Base-by-base conservation (phyloP, 2,888 invertebrate species). In the Drosophila neonasuta region DNA sequence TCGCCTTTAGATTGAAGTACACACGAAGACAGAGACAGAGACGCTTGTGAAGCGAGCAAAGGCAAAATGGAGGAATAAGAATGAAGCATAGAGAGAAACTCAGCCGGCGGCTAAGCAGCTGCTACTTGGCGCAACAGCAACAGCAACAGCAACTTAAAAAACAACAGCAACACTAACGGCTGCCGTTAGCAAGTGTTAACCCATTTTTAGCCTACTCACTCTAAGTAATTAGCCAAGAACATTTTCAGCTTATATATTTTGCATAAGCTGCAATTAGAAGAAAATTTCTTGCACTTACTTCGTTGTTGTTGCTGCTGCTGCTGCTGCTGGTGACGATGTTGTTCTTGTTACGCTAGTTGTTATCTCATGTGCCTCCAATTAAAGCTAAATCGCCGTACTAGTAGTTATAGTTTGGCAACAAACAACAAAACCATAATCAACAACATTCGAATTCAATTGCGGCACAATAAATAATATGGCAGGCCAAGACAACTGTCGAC, bases 161-260 rank as follows among this genome's bases (percentile, higher is more conserved):
- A 41, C 50, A 70, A 45, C 54, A 68, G 57, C 61, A 68, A 61
- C 61, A 54, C 24, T 51, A 46, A 60, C 45, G 45, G 24, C 54
- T 44, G 68, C 80, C 80, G 56, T 46, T 68, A 71, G 80, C 71
- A 83, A 75, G 71, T 82, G 86, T 75, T 87, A 80, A 80, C 79
- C 86, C 73, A 79, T 74, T 85, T 87, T 77, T 68, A 54, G 65
- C 64, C 63, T 68, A 71, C 72, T 67, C 69, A 80, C 68, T 80
- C 66, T 67, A 67, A 68, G 79, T 82, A 87, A 82, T 82, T 85
- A 87, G 82, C 82, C 74, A 77, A 85, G 80, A 63, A 82, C 69
- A 80, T 85, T 85, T 77, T 70, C 68, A 69, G 82, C 63, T 74
- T 71, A 84, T 81, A 68, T 65, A 74, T 74, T 86, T 71, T 68